Conservation (phyloP, 2,888 invertebrate species). For the Philereme vetulata region DNA sequence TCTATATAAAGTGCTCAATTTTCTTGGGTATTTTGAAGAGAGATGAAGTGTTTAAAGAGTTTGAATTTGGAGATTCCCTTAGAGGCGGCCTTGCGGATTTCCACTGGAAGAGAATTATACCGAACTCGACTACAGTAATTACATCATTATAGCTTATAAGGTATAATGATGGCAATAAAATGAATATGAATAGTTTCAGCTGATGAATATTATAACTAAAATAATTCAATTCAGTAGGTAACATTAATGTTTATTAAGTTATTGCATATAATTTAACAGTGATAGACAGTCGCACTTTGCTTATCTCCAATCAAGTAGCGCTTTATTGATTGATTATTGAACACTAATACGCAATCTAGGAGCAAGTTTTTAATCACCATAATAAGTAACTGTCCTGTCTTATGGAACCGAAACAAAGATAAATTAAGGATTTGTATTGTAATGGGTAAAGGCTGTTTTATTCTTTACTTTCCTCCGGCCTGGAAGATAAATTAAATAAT, state of each 20-base stretch:
- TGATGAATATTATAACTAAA: no score
- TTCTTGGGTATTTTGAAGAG: no score
- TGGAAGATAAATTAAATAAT: no score
- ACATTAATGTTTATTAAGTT: constrained; percentile 28
- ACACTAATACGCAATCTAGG: constrained; percentile 30
- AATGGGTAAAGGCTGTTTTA: background rate
- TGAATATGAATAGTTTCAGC: no score
- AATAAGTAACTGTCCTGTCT: constrained; percentile 33
- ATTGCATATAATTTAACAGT: constrained; percentile 32
- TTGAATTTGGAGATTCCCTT: no score
- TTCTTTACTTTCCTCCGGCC: background rate
- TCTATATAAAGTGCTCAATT: no score
- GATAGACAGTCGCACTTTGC: constrained; percentile 42
- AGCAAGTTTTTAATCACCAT: constrained; percentile 37
- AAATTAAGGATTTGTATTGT: constrained; percentile 11
- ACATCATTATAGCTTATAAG: no score
- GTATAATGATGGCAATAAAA: no score
- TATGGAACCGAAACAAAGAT: constrained; percentile 29
- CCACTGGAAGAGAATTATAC: no score
- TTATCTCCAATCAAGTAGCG: constrained; percentile 43
- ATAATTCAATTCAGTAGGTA: constrained; percentile 6
- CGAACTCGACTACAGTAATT: no score
- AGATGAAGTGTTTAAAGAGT: no score
- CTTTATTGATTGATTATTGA: constrained; percentile 40
- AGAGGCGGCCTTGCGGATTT: no score